phyloP scores from a whole-genome alignment of 2,888 invertebrate genomes.

The Sesamia inferens region DNA sequence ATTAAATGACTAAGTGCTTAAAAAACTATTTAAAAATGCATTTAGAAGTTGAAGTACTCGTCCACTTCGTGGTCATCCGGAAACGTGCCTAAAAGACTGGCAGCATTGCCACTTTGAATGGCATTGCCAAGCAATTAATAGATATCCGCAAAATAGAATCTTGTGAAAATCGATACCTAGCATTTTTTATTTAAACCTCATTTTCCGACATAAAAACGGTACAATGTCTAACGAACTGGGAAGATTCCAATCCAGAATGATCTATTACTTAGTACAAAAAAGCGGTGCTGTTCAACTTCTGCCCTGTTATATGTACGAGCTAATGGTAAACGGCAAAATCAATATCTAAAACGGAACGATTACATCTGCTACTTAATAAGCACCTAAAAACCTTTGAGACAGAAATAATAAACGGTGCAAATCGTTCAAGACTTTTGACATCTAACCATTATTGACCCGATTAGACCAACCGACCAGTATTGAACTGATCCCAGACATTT shows the following conservation, averaged over 20 bases:
- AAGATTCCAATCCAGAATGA: constrained; percentile 7
- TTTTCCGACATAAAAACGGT: background rate
- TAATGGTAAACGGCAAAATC: constrained; percentile 9
- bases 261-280: too few species aligned
- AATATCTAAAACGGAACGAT: constrained; percentile 7
- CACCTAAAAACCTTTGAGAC: constrained; percentile 21
- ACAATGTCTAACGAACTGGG: background rate
- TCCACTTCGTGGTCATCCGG: too few species aligned
- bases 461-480: constrained; percentile 1
- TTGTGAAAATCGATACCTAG: background rate
- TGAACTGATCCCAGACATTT: constrained; percentile 5
- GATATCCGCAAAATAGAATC: background rate
- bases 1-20: too few species aligned
- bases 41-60: too few species aligned
- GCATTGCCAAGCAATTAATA: too few species aligned
- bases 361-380: constrained; percentile 24
- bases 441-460: background rate
- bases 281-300: too few species aligned
- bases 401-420: constrained; percentile 23
- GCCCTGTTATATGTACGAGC: too few species aligned
- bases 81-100: too few species aligned
- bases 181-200: background rate
- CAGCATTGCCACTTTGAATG: too few species aligned
- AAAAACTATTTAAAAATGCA: too few species aligned
- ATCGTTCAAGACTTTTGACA: constrained; percentile 16